Conservation (phyloP, 2,113 vertebrate species). For the Spizaetus ornatus region DNA sequence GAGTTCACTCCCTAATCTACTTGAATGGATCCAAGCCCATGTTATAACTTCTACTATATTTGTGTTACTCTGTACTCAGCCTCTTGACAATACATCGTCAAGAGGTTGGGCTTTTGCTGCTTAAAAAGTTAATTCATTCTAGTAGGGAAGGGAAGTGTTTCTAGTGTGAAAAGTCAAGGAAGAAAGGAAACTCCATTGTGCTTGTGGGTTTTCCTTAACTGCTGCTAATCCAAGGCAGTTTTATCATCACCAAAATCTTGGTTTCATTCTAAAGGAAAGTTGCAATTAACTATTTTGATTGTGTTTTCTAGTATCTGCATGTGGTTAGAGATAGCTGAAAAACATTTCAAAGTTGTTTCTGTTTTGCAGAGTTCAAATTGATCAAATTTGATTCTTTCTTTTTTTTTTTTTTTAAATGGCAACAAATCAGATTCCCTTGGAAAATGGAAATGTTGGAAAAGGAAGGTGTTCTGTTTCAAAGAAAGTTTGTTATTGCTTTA, state of each 20-base stretch:
- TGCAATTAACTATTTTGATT: not conserved
- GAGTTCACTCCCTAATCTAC: not conserved
- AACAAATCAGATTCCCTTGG: not conserved
- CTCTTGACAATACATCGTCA: not conserved
- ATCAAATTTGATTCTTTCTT: not conserved
- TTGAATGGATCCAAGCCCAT: not conserved
- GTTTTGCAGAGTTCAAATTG: not conserved
- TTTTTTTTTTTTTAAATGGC: not conserved
- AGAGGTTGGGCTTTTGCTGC: not conserved
- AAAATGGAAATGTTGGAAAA: not conserved
- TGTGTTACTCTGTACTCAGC: not conserved
- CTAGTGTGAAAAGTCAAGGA: not conserved
- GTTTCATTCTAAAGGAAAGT: not conserved
- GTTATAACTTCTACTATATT: not conserved
- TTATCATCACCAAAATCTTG: not conserved
- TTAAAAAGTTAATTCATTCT: not conserved
- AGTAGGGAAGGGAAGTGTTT: not conserved
- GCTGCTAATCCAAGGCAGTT: not conserved
- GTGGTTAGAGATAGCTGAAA: not conserved
- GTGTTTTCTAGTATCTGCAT: not conserved
- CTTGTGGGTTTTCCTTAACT: not conserved
- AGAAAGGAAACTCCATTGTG: not conserved
- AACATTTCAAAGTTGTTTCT: not conserved
- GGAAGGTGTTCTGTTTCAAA: not conserved
- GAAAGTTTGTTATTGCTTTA: not conserved